Conservation (phyloP, 2,888 invertebrate species). For the Eupithecia dodoneata region DNA sequence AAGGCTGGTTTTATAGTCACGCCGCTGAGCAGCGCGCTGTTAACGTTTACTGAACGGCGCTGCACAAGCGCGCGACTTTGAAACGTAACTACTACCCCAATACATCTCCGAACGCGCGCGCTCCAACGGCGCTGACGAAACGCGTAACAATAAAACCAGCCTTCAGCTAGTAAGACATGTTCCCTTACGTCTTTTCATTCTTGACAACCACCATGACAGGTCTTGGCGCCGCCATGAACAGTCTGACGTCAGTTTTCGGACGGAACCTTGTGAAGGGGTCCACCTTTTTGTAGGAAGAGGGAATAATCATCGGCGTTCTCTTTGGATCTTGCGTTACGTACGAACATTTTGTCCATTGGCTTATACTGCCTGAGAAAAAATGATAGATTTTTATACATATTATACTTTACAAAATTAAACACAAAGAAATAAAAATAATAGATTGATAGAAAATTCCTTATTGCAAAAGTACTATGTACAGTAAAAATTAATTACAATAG, state of each 20-base stretch:
- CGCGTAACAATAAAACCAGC: no score
- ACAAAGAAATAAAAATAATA: no score
- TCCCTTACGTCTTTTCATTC: conserved; percentile 63
- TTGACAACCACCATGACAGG: conserved; percentile 69
- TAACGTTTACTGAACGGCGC: no score
- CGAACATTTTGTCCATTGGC: conserved; percentile 96
- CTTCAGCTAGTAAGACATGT: neutral
- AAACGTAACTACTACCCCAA: no score
- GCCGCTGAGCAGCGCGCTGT: no score
- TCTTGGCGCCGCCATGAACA: conserved; percentile 77
- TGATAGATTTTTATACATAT: neutral
- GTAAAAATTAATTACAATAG: no score
- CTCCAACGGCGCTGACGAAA: no score
- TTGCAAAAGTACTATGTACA: no score
- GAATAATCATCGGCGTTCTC: conserved; percentile 88
- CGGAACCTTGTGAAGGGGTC: conserved; percentile 86
- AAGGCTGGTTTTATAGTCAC: no score
- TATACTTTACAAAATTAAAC: neutral
- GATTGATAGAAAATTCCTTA: no score
- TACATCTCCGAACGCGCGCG: no score
- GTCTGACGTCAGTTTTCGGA: conserved; percentile 82
- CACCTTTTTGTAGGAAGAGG: conserved; percentile 83
- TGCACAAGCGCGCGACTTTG: no score
- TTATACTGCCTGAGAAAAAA: conserved; percentile 81
- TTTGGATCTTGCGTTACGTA: conserved; percentile 88